Evolutionary conservation across 2,797 vertebrate species (phyloP), one percentile per base, ranked within the genome.

Genomic region (Manis javanica): DNA sequence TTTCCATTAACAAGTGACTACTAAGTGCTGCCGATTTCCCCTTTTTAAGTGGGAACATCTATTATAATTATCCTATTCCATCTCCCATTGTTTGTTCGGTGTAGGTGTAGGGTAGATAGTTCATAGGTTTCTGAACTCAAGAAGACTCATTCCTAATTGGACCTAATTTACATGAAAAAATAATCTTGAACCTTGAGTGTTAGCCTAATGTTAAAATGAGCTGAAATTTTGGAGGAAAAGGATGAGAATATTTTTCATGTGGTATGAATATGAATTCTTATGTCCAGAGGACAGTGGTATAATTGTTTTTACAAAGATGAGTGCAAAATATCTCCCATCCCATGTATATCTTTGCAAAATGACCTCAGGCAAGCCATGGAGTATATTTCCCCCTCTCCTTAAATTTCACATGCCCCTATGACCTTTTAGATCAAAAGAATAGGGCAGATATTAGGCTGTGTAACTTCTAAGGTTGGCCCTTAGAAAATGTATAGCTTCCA

Each of bases 91-190:
- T 71, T 81, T 75, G 19, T 29, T 87, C 37, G 12, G 8, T 7
- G 11, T 55, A 81, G 0, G 9, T 24, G 1, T 39, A 1, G 10
- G 46, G 3, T 51, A 94, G 8, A 64, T 37, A 64, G 14, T 34
- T 88, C 24, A 88, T 9, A 92, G 26, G 16, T 74, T 7, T 82
- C 57, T 96, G 23, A 12, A 86, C 1, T 13, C 13, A 55, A 57
- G 37, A 93, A 90, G 31, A 78, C 1, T 86, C 19, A 21, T 94
- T 87, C 34, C 83, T 24, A 96, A 64, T 6, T n/a, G 24, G 16
- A 82, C 37, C 26, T 68, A 82, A 51, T 61, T 91, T 88, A 81
- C 78, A 69, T 95, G 37, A 82, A 83, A 94, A 51, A 94, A 51
- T 79, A 46, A 39, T 78, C 29, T 16, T 87, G 11, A 8, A 68